phyloP scores from a whole-genome alignment of 2,888 invertebrate species.

The Drosophila tanythrix region DNA sequence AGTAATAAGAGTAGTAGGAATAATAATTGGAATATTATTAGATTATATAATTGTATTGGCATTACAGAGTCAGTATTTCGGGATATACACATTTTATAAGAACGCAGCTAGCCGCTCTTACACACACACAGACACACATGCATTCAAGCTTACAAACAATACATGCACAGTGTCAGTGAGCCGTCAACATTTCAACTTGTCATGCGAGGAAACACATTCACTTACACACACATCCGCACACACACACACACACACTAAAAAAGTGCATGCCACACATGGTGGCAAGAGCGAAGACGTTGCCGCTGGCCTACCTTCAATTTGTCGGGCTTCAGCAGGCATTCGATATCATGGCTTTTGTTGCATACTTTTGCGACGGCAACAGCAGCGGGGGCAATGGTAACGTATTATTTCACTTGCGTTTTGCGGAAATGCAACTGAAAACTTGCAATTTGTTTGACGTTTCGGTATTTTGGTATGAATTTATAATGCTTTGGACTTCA shows the following conservation, averaged over 20 bases:
- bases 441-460: constrained; percentile 79
- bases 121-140: constrained; percentile 26
- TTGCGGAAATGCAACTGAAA: constrained; percentile 80
- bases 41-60: neutral
- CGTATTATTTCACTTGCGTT: constrained; percentile 76
- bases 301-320: constrained; percentile 74
- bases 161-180: constrained; percentile 66
- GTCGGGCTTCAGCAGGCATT: constrained; percentile 64
- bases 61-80: neutral
- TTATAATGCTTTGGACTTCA: constrained; percentile 72
- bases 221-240: constrained; percentile 21
- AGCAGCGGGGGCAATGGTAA: constrained; percentile 28
- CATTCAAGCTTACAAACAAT: neutral
- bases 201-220: constrained; percentile 65
- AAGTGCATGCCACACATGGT: neutral
- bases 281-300: constrained; percentile 58
- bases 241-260: neutral
- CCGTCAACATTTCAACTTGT: constrained; percentile 79
- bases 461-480: constrained; percentile 75
- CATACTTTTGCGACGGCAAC: constrained; percentile 52
- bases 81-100: neutral
- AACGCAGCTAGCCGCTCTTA: constrained; percentile 37
- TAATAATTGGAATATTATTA: neutral
- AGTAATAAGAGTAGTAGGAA: neutral
- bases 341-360: constrained; percentile 66